Conservation (phyloP, 2,888 invertebrate species). For the Tachina grossa region DNA sequence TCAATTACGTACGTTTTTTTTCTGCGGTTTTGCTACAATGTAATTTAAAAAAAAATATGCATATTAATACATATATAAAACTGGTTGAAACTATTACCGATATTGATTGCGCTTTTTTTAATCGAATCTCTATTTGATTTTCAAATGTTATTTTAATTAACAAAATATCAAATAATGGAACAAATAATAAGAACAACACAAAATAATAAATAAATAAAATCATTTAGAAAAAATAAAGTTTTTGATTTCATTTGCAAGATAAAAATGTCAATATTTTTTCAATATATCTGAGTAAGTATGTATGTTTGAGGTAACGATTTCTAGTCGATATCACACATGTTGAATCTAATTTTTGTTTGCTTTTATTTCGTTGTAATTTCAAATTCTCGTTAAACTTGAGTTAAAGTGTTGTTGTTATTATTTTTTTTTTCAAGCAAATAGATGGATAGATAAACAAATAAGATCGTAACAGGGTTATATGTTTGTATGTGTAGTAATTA, state of each 20-base stretch:
- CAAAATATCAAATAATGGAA: constrained; percentile 41
- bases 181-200: constrained; percentile 1
- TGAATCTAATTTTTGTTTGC: constrained; percentile 28
- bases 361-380: constrained; percentile 37
- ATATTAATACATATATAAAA: constrained; percentile 7
- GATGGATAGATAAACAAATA: constrained; percentile 3
- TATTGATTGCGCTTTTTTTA: constrained; percentile 17
- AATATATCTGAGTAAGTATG: constrained; percentile 4
- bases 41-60: constrained; percentile 17
- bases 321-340: constrained; percentile 61
- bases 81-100: constrained; percentile 29
- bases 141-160: constrained; percentile 18
- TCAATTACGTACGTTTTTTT: constrained; percentile 49
- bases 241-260: constrained; percentile 61
- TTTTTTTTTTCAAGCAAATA: neutral
- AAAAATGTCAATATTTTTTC: constrained; percentile 61
- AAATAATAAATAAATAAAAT: constrained; percentile 38
- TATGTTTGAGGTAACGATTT: constrained; percentile 40
- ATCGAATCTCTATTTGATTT: constrained; percentile 49
- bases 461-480: constrained; percentile 18
- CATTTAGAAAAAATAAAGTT: constrained; percentile 61
- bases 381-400: constrained; percentile 58
- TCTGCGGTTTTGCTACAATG: constrained; percentile 38
- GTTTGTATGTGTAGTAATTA: constrained; percentile 46
- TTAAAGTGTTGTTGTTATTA: too few relatives aligned